Evolutionary conservation across 2,797 vertebrate species (phyloP), one percentile per base, ranked within the genome.

Genomic region (Labeo calbasu): DNA sequence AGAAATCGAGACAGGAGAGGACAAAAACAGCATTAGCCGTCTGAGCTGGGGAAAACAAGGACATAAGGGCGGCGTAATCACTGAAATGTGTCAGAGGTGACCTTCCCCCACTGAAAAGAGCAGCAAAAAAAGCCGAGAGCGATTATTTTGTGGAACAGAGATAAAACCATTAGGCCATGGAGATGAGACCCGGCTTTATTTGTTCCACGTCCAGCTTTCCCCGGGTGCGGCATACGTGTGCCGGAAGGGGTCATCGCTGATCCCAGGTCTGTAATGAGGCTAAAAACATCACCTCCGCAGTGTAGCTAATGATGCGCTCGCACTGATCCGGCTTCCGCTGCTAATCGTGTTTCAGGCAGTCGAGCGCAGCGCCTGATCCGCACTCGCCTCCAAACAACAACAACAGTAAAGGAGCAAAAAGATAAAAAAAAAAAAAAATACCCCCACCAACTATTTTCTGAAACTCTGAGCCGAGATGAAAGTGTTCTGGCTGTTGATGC

Each of bases 401-500:
- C 85, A 83, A 87, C 77, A 85, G 82, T 25, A 61, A 71, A n/a
- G 71, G 21, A 13, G n/a, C 21, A 63, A 72, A 80, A 85, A 66
- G 14, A 36, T 15, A 65, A 43, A 78, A 59, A 53, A 28, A 28
- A 28, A 4, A 32, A 63, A 75, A 83, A 43, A 76, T 43, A 75
- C 43, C 43, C 50, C 32, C 78, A 72, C 79, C 77, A 82, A 68
- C 83, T 84, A 80, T 82, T 84, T 86, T 80, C 78, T 77, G 65
- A 70, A 77, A 69, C 78, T 57, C 53, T 21, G 75, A 28, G 86
- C 88, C 80, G 76, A 91, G 92, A 94, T 92, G 88, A 90, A 93
- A 93, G 91, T 76, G 84, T 90, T 87, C 89, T 85, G 89, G 87
- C 87, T 90, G 91, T 91, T 92, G 89, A 91, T 87, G 87, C 85